Base-by-base conservation (phyloP, 2,888 invertebrate species). In the Xanthia icteritia region DNA sequence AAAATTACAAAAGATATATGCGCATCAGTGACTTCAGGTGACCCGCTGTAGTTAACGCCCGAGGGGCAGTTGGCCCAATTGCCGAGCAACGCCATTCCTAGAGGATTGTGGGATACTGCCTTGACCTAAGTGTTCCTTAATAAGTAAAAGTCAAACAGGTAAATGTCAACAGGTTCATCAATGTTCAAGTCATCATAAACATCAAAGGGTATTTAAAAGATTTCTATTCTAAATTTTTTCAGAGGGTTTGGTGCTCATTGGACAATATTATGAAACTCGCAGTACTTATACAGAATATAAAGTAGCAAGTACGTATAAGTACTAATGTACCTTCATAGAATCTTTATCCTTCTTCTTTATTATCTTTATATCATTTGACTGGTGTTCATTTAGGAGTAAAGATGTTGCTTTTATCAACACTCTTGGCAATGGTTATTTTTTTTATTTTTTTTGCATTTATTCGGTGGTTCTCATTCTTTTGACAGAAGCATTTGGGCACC, bases 91-190 rank as follows among this genome's bases (percentile, higher is more conserved):
- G 13, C 20, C 8, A 68, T 56, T 56, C 36, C 42, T 56, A 13
- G 17, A 31, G 39, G 42, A 68, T 73, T 8, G 11, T 45, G 20
- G 13, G 23, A 48, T 31, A 15, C 31, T 31, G 23, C 15, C 31
- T 36, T 27, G 17, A 48, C 15, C 27, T 48, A 27, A 27, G 9
- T 31, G 17, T 6, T 67, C 20, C 20, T n/a, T n/a, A 64, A 17
- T 63, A 45, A 61, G 8, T 42, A 23, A 31, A 61, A 15, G 27
- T 66, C 13, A 27, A 39, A 51, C 27, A 39, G 23, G 48, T 51
- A 76, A 66, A 76, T 60, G 76, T 51, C 76, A 76, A 27, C 48
- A 65, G 48, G 48, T 39, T 36, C 27, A 75, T 64, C 27, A 76
- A 76, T 76, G 13, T 60, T 39, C 11, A 48, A 64, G 51, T 58